A percentile compares a stretch with the other conserved stretches of the same genome.
Evolutionary conservation across 2,888 invertebrate species (phyloP).

Genomic region (Drosophila paramelanica): DNA sequence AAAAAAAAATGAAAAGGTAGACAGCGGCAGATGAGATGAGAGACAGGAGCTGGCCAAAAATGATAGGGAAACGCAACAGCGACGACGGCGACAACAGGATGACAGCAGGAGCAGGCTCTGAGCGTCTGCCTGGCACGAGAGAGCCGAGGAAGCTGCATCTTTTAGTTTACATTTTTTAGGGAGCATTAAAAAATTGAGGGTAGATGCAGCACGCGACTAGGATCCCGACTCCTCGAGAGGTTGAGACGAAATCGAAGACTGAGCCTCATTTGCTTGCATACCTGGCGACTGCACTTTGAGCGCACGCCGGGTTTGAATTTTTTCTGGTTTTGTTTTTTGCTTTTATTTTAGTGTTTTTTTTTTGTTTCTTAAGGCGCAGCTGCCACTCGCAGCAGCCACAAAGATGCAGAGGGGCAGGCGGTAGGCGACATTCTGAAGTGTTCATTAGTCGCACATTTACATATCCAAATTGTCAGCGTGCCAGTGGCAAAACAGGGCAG

Average conservation of each 20-base stretch:
- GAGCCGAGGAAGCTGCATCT: constrained; percentile 57
- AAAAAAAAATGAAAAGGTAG: constrained; percentile 61
- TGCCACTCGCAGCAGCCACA: constrained; percentile 46
- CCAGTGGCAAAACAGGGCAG: constrained; percentile 13
- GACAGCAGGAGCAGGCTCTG: constrained; percentile 25
- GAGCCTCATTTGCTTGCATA: constrained; percentile 52
- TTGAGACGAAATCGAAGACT: background rate
- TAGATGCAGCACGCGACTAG: constrained; percentile 65
- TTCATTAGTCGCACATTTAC: constrained; percentile 84
- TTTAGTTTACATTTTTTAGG: constrained; percentile 35
- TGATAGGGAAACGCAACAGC: constrained; percentile 62
- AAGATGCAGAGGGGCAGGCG: constrained; percentile 29
- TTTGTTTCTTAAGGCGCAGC: constrained; percentile 46
- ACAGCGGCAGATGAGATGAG: constrained; percentile 57
- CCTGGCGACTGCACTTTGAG: constrained; percentile 66
- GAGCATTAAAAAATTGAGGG: constrained; percentile 64
- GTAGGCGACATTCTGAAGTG: constrained; percentile 74
- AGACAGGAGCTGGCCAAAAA: constrained; percentile 32
- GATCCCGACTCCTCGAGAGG: constrained; percentile 45
- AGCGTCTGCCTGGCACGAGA: constrained; percentile 67
- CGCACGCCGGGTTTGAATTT: constrained; percentile 38
- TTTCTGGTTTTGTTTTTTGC: constrained; percentile 21
- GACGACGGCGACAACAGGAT: constrained; percentile 40
- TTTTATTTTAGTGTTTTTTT: constrained; percentile 36
- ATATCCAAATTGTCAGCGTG: constrained; percentile 79